Base-by-base conservation (phyloP, 2,888 invertebrate genomes). In the Chromoteleia sp. region DNA sequence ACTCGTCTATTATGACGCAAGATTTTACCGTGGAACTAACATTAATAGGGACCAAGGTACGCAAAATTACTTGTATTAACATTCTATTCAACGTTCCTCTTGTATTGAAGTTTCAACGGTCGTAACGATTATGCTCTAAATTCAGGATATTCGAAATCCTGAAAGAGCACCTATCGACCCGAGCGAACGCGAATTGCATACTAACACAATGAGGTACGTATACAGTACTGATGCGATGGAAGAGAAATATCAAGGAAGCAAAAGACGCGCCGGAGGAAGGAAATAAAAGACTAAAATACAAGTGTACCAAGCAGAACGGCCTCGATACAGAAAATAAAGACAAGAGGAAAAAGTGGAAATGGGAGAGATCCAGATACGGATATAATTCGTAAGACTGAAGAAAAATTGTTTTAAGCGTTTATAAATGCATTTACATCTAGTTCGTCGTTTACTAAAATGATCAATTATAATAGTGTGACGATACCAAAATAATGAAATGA, bases 61-160 rank as follows among this genome's bases (percentile, higher is more conserved):
- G 56, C 56, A 50, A 81, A 81, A 81, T 80, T 80, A 74, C 79
- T 80, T 80, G 86, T 86, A 87, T 87, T 87, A 87, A 88, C 84
- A 87, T 76, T 81, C 77, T 77, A 75, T 77, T 74, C 68, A 77
- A 70, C 75, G 74, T 73, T 58, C 39, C 73, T 71, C 75, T 71
- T 78, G 75, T 73, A 76, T 68, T 65, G 58, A 77, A 71, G 59
- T 79, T 81, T 73, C 79, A 73, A 67, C 68, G 56, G 71, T 81
- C 77, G 77, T 81, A 68, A 77, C 74, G 77, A 81, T 81, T 76
- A 81, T 76, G 77, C 67, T 81, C 75, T 73, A 74, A 77, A 81
- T 77, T 77, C 77, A 71, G 77, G 74, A 81, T 77, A 81, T 77
- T 77, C 81, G 77, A 76, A 81, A 77, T 81, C 77, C 81, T 74